phyloP scores from a whole-genome alignment of 2,113 vertebrate species.

The Coregonus clupeaformis region DNA sequence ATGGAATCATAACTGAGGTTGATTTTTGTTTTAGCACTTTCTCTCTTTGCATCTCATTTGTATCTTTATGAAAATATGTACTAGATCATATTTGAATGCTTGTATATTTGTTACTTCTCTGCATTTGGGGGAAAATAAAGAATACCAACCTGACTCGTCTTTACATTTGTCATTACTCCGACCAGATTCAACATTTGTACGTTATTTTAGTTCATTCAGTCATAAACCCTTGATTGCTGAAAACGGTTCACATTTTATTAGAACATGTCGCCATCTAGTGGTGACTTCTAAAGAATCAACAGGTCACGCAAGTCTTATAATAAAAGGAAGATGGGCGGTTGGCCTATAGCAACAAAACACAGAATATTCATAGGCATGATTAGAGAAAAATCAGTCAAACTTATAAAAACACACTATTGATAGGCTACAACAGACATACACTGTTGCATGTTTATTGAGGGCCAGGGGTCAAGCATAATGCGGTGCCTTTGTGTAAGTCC shows the following conservation, averaged over 20 bases:
- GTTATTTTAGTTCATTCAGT: background rate
- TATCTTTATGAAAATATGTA: constrained; percentile 66
- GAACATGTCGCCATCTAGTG: background rate
- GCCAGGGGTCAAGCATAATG: background rate
- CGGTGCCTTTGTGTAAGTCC: background rate
- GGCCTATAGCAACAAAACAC: background rate
- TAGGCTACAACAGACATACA: background rate
- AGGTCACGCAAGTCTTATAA: background rate
- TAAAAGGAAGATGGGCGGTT: background rate
- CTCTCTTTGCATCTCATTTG: constrained; percentile 49
- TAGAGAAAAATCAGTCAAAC: background rate
- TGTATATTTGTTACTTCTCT: constrained; percentile 60
- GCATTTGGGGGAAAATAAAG: constrained; percentile 53
- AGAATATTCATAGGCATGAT: background rate
- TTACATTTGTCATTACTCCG: background rate
- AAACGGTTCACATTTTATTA: background rate
- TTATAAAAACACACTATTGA: background rate
- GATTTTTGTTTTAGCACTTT: constrained; percentile 66
- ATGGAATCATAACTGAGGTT: constrained; percentile 53
- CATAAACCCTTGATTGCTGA: background rate
- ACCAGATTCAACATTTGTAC: background rate
- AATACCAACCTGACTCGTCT: constrained; percentile 13
- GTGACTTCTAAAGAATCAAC: background rate
- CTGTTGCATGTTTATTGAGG: background rate
- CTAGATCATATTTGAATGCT: constrained; percentile 55